Evolutionary conservation across 2,113 vertebrate genomes (phyloP).

Genomic region (Macrotus californicus): DNA sequence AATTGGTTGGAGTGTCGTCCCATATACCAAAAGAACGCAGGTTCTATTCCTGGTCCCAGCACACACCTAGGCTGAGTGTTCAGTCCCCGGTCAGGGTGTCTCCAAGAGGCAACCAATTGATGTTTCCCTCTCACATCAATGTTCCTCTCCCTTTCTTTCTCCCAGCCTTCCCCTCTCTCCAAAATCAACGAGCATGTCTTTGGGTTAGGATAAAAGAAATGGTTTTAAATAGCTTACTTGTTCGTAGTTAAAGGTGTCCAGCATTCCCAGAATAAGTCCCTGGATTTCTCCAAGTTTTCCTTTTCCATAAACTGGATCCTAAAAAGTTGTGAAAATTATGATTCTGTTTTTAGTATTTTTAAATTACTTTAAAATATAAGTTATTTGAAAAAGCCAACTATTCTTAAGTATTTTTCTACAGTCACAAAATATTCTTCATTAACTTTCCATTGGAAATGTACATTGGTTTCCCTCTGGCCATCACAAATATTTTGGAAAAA

Average conservation of each 20-base stretch:
- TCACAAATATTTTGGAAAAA: slow-evolving; percentile 33
- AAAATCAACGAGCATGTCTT: too few relatives aligned
- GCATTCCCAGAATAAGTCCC: slow-evolving; percentile 94
- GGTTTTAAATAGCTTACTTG: slow-evolving; percentile 80
- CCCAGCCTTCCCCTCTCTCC: too few relatives aligned
- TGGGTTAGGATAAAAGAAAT: too few relatives aligned
- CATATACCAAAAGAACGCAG: too few relatives aligned
- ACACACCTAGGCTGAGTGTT: too few relatives aligned
- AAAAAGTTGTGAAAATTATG: slow-evolving; percentile 11
- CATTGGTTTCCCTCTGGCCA: neutral
- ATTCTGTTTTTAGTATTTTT: slow-evolving; percentile 21
- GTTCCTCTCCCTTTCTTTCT: too few relatives aligned
- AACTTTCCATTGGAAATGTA: neutral
- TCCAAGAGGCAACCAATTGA: too few relatives aligned
- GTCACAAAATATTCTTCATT: neutral
- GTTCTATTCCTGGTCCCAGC: too few relatives aligned
- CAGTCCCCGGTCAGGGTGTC: too few relatives aligned
- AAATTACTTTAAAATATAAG: slow-evolving; percentile 19
- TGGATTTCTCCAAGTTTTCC: slow-evolving; percentile 97
- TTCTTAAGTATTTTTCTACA: neutral
- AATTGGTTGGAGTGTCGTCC: too few relatives aligned
- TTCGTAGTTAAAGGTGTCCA: slow-evolving; percentile 97
- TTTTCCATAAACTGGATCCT: slow-evolving; percentile 98
- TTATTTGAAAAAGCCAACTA: slow-evolving; percentile 2
- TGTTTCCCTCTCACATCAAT: too few relatives aligned